Evolutionary conservation across 2,113 vertebrate species (phyloP), one percentile per base, ranked within the genome.

Genomic region (Dasyprocta punctata): DNA sequence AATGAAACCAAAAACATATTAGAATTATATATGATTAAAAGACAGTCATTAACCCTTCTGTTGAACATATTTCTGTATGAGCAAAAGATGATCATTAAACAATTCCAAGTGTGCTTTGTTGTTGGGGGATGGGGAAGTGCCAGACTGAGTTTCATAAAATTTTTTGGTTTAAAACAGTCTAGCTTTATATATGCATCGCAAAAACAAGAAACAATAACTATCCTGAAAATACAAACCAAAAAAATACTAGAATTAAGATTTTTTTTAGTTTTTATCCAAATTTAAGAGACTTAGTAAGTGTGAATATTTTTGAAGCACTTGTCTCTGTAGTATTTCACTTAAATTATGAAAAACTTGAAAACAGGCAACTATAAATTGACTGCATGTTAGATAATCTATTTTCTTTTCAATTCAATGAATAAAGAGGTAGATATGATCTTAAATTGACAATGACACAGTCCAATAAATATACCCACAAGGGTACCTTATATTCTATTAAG

Each of bases 381-480:
- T 86, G 9, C 20, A 20, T 94, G 65, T 61, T 92, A 95, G 20
- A 87, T 93, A 90, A 97, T 95, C 93, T 88, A 82, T 97, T 97
- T 96, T 96, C 44, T 96, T 97, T 96, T 92, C 75, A 97, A 89
- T 81, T 89, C 88, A 96, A 33, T 93, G 65, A 95, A 97, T 93
- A 93, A 95, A 92, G 71, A 93, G 71, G 77, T 81, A 88, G 89
- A 92, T 69, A 58, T 81, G 73, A 88, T 82, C 86, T 90, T 96
- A 97, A 94, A 86, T 61, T 94, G 94, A 95, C 91, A 94, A 89
- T 92, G 86, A 87, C 61, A 90, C 22, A 87, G 28, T 78, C 56
- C 71, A 73, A 71, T 87, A 98, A 97, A 97, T 92, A 97, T 86
- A 85, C 26, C 69, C 90, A 90, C 75, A 85, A 63, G 67, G 38